Evolutionary conservation across 1,140 invertebrate genomes (phyloP), one percentile per base, ranked within the genome.

Genomic region (Drosophila subobscura): DNA sequence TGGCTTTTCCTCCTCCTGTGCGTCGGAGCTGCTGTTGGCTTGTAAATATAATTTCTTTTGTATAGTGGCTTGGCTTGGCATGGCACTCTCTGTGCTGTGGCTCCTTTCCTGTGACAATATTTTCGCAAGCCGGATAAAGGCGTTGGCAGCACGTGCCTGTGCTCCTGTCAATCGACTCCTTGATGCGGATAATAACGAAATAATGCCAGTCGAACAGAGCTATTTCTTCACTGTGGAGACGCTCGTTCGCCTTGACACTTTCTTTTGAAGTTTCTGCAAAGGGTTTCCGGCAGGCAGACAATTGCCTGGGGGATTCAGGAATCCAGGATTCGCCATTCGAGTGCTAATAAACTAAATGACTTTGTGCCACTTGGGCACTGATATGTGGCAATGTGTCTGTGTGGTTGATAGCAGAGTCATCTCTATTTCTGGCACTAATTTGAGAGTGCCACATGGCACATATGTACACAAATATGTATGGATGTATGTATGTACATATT

Each of bases 181-280:
- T 88, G 84, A 89, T 88, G 84, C 78, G 83, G 79, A 88, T 88
- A 88, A 88, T 88, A 89, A 88, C 84, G 83, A 83, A 88, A 88
- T 88, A 88, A 88, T 89, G 83, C 83, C 79, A 77, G 64, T 45
- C 58, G 54, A 65, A 61, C 54, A 65, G 56, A 83, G 58, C 75
- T 83, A 61, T 75, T 75, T 78, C 49, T 75, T 53, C 40, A 16
- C 22, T 16, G 10, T 66, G 61, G 29, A 12, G 33, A 12, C 10
- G 33, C 12, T 37, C 10, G 33, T 37, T 37, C 10, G 33, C 10
- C 33, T 4, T 10, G 33, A 37, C 33, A 37, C 33, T 61, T 55
- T 37, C 65, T 73, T 77, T 77, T 77, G 70, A 73, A 68, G 74
- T 77, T 71, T 12, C 22, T 45, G 73, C 64, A 33, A 83, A 83